Conservation (phyloP, 2,113 vertebrate species). For the Genyomyrus donnyi region DNA sequence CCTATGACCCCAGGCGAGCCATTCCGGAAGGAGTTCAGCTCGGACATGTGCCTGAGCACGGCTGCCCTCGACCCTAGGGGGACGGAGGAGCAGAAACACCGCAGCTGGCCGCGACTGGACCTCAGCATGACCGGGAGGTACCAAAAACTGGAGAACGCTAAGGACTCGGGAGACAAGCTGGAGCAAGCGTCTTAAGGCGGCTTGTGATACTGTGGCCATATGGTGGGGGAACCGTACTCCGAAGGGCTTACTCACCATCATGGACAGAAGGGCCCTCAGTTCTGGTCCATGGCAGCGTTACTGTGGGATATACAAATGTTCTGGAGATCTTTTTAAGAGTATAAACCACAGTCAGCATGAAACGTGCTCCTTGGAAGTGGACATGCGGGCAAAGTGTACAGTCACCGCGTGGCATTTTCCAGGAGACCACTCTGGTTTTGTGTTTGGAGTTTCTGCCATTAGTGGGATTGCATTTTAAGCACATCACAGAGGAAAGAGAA, state of each 20-base stretch:
- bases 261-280: not conserved
- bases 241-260: not conserved
- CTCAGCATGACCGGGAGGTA: slow-evolving; percentile 61
- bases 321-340: not conserved
- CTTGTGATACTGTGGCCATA: not conserved
- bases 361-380: not conserved
- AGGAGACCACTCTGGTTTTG: not conserved
- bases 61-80: slow-evolving; percentile 48
- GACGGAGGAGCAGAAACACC: slow-evolving; percentile 61
- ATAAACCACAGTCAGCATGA: not conserved
- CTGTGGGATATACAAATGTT: slow-evolving; percentile 3
- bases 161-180: slow-evolving; percentile 65
- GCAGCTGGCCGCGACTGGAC: slow-evolving; percentile 86
- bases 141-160: slow-evolving; percentile 70
- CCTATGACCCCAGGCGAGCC: rapidly evolving
- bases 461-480: not conserved
- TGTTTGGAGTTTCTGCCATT: not conserved
- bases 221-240: not conserved
- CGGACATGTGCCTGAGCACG: slow-evolving; percentile 49
- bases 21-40: slow-evolving; percentile 32
- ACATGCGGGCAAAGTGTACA: not conserved
- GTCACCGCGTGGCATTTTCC: not conserved
- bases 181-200: slow-evolving; percentile 30
- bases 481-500: not conserved
- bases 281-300: not conserved